A percentile compares a stretch with the other conserved stretches of the same genome.
These are phyloP conservation scores for Sogatella furcifera DNA, from an alignment of 1,140 invertebrate genomes.

Conservation along the genomic window DNA sequence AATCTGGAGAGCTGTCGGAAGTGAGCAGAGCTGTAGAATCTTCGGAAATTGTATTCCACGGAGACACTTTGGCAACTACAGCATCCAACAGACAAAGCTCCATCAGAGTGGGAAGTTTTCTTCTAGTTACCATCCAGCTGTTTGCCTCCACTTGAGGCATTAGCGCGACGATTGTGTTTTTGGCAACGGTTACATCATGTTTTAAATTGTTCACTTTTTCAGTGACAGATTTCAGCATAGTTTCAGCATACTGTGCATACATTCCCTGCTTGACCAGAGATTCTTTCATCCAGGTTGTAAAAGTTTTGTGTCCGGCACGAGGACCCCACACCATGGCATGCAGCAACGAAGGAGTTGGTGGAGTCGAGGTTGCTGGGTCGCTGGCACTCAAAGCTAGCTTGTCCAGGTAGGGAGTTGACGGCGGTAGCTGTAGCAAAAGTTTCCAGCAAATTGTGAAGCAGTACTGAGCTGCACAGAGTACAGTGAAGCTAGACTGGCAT, in stretches of 20 bases:
- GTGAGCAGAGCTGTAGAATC: conserved; percentile 25
- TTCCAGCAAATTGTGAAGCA: conserved; percentile 82
- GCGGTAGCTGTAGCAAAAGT: conserved; percentile 67
- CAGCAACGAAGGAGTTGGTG: conserved; percentile 43
- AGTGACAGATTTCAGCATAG: conserved; percentile 56
- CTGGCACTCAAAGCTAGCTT: conserved; percentile 50
- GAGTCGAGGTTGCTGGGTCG: conserved; percentile 37
- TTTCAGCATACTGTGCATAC: conserved; percentile 71
- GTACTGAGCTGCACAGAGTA: conserved; percentile 77
- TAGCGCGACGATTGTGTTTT: conserved; percentile 52
- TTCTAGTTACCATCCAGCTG: conserved; percentile 36
- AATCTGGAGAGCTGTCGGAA: background rate
- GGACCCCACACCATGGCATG: conserved; percentile 66
- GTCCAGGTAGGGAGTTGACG: conserved; percentile 77
- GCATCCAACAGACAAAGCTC: conserved; percentile 54
- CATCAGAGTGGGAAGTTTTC: conserved; percentile 48
- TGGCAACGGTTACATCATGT: conserved; percentile 59
- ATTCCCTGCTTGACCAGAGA: conserved; percentile 82
- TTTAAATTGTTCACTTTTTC: conserved; percentile 50
- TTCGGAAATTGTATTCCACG: conserved; percentile 45
- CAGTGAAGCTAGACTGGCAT: conserved; percentile 47
- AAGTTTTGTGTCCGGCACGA: conserved; percentile 56
- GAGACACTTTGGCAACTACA: conserved; percentile 51
- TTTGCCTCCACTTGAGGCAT: conserved; percentile 39
- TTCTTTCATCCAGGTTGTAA: conserved; percentile 65